A percentile compares a stretch with the other conserved stretches of the same genome.
These are phyloP conservation scores for Pseudotriccus pelzelni DNA, from an alignment of 2,797 vertebrate species.

Conservation along the genomic window DNA sequence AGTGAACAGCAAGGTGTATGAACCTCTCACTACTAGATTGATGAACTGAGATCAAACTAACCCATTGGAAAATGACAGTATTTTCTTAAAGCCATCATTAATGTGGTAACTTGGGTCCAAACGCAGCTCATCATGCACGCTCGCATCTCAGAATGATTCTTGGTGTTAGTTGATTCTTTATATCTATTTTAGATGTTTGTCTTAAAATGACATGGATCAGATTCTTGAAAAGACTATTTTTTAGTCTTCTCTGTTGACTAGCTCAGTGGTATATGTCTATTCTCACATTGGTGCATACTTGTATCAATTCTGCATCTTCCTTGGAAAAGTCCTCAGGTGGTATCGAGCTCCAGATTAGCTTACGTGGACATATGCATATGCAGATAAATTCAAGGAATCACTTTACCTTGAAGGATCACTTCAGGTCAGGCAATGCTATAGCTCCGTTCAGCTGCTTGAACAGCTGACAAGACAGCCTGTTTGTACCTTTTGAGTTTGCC, in stretches of 20 bases:
- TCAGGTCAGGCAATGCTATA: neutral
- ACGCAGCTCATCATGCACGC: neutral
- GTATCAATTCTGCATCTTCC: neutral
- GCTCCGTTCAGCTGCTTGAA: neutral
- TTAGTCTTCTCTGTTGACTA: neutral
- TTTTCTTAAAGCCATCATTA: neutral
- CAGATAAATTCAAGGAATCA: neutral
- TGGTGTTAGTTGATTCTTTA: neutral
- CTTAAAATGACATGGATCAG: neutral
- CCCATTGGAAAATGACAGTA: neutral
- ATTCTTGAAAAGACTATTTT: neutral
- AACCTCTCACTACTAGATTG: neutral
- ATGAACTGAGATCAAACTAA: neutral
- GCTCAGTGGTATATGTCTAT: neutral
- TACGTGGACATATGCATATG: fast-evolving
- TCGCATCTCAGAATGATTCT: neutral
- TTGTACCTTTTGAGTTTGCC: neutral
- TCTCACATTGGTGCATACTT: fast-evolving
- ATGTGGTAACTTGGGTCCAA: neutral
- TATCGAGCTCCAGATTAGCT: neutral
- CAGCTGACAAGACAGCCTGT: neutral
- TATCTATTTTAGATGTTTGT: neutral
- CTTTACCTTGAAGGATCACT: neutral
- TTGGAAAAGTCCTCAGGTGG: neutral
- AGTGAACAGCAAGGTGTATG: neutral